phyloP scores from a whole-genome alignment of 2,797 vertebrate genomes.

The Tapera naevia region DNA sequence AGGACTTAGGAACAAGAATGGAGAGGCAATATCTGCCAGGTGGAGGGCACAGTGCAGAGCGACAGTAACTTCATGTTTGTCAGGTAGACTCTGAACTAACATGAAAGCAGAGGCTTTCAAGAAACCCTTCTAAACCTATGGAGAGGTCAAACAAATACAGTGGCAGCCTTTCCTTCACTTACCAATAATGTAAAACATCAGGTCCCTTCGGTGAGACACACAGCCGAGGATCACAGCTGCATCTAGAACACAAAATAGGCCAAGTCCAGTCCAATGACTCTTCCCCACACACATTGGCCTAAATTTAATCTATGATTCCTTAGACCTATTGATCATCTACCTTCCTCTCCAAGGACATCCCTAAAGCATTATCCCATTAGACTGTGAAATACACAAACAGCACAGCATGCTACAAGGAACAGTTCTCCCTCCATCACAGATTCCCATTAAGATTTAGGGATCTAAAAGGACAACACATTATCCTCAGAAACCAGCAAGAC shows the following conservation, averaged over 20 bases:
- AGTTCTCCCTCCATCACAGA: neutral
- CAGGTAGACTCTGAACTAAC: neutral
- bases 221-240: conserved; percentile 95
- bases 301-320: neutral
- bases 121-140: neutral
- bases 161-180: conserved; percentile 73
- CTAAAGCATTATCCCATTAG: neutral
- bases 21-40: neutral
- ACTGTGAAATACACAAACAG: conserved; percentile 17
- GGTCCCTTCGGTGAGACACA: conserved; percentile 95
- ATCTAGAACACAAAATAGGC: conserved; percentile 81
- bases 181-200: conserved; percentile 99
- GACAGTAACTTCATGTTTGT: conserved; percentile 45
- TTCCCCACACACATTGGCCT: conserved; percentile 10
- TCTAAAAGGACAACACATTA: neutral
- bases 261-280: conserved; percentile 52
- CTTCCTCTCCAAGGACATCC: neutral
- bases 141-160: neutral
- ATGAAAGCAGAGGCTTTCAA: neutral
- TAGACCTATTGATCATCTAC: neutral
- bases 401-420: neutral
- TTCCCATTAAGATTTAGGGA: neutral
- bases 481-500: neutral
- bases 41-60: neutral
- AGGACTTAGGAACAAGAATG: neutral